These are phyloP conservation scores for Manduca sexta DNA, from an alignment of 1,140 invertebrate genomes.

Conservation along the genomic window DNA sequence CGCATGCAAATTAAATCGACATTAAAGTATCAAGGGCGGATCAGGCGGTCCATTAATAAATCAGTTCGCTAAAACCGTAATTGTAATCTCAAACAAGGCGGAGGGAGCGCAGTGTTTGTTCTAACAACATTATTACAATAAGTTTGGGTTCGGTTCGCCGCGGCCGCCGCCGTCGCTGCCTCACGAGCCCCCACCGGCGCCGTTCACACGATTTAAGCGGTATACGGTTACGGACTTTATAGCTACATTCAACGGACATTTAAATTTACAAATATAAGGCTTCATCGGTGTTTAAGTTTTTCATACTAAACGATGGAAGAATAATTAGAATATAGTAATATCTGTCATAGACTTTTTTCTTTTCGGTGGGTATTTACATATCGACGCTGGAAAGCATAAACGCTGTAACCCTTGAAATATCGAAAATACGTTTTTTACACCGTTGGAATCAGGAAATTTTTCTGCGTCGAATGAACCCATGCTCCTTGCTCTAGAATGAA, in stretches of 20 bases:
- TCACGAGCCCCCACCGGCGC: constrained; percentile 5
- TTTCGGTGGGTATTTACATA: no score
- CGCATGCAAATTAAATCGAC: constrained; percentile 64
- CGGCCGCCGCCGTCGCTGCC: constrained; percentile 22
- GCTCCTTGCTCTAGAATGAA: no score
- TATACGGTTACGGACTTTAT: constrained; percentile 3
- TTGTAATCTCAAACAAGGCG: constrained; percentile 70
- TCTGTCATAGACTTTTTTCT: no score
- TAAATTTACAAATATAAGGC: constrained; percentile 1
- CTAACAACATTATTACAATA: constrained; percentile 73
- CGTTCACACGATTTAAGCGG: constrained; percentile 16
- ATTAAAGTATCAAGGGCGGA: constrained; percentile 69
- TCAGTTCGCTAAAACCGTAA: constrained; percentile 72
- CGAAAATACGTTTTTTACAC: no score
- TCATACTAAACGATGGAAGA: no score
- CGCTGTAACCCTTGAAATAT: no score
- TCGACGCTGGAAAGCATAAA: no score
- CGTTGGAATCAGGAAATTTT: no score
- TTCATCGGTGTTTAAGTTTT: no score
- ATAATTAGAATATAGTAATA: no score
- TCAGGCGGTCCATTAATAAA: constrained; percentile 72
- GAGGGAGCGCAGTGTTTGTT: constrained; percentile 59
- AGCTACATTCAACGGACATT: not conserved
- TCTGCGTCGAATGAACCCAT: no score
- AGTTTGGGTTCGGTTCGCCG: constrained; percentile 57